Conservation (phyloP, 2,888 invertebrate genomes). For the Conus canariensis region DNA sequence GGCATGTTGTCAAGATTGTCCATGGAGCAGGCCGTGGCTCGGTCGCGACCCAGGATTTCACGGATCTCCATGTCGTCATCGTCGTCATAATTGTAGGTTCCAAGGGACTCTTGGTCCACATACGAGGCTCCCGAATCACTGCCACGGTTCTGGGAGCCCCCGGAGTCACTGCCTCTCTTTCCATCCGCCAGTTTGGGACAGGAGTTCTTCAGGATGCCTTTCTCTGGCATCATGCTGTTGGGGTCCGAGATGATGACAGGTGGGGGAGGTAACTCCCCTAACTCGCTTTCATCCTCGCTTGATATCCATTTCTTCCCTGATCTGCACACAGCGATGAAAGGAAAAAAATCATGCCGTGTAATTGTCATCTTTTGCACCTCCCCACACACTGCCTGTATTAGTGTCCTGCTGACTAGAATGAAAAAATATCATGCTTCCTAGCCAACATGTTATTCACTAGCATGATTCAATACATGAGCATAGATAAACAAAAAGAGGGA, state of each 20-base stretch:
- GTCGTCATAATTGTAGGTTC: constrained; percentile 65
- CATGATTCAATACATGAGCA: no score
- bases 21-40: constrained; percentile 61
- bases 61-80: constrained; percentile 71
- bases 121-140: constrained; percentile 52
- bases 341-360: background rate
- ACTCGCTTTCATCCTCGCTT: constrained; percentile 70
- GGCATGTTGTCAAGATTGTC: constrained; percentile 65
- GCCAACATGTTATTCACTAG: no score
- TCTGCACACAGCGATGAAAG: constrained; percentile 30
- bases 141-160: constrained; percentile 55
- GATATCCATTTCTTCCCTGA: constrained; percentile 62
- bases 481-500: no score
- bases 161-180: constrained; percentile 63
- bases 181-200: constrained; percentile 54
- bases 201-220: constrained; percentile 73
- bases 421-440: no score
- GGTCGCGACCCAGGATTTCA: constrained; percentile 65
- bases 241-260: constrained; percentile 71
- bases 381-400: background rate
- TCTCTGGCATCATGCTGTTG: constrained; percentile 73
- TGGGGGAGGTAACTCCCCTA: constrained; percentile 71
- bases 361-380: background rate
- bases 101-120: constrained; percentile 65
- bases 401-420: no score